phyloP scores from a whole-genome alignment of 2,113 vertebrate genomes.

The Smithornis capensis region DNA sequence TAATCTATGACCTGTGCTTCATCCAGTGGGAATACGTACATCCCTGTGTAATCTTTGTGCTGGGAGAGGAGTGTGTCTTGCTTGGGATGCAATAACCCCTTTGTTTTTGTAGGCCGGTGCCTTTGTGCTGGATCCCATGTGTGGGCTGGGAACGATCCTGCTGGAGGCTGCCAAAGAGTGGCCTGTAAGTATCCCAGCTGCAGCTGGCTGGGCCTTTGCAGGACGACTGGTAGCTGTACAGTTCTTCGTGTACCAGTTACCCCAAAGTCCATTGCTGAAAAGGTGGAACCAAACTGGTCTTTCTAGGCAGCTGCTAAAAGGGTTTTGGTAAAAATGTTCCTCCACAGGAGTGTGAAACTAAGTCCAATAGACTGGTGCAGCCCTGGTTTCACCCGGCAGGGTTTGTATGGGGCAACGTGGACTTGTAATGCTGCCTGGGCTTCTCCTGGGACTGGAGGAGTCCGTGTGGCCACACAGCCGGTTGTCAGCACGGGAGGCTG shows the following conservation, averaged over 20 bases:
- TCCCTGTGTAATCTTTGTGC: neutral
- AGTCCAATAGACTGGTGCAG: neutral
- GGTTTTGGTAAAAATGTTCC: neutral
- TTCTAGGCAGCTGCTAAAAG: neutral
- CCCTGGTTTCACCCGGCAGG: neutral
- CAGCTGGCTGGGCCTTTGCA: neutral
- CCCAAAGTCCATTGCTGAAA: neutral
- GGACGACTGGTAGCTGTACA: neutral
- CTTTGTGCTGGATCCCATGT: slow-evolving; percentile 91
- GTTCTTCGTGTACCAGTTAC: neutral
- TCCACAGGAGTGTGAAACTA: neutral
- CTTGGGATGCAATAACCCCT: neutral
- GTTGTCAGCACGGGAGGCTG: neutral
- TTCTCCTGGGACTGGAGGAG: fast-evolving
- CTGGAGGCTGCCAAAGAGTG: slow-evolving; percentile 90
- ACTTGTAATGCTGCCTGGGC: neutral
- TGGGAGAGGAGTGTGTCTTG: neutral
- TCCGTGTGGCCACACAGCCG: fast-evolving
- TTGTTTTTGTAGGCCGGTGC: slow-evolving; percentile 73
- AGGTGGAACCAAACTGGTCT: neutral
- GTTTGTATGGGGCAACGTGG: neutral
- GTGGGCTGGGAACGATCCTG: slow-evolving; percentile 88
- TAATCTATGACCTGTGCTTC: neutral
- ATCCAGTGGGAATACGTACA: neutral
- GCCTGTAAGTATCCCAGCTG: slow-evolving; percentile 71